Evolutionary conservation across 2,888 invertebrate genomes (phyloP).

Genomic region (Gari tellinella): DNA sequence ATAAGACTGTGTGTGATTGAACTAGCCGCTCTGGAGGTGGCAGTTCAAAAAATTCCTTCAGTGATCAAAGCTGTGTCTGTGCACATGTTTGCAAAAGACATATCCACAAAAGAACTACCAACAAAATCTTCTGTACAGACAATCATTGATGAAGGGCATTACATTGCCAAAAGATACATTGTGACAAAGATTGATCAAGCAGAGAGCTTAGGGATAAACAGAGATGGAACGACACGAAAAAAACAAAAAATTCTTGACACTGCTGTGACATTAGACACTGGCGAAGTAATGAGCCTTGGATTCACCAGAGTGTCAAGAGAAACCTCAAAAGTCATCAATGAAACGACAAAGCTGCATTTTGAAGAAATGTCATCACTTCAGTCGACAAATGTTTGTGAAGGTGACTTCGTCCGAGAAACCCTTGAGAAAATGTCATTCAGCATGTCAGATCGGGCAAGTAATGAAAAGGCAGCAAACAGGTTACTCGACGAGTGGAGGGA

Average conservation of each 20-base stretch:
- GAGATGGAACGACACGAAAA: slow-evolving; percentile 35
- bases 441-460: no score
- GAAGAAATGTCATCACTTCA: no score
- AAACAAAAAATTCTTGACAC: slow-evolving; percentile 50
- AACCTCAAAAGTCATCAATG: no score
- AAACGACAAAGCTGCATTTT: no score
- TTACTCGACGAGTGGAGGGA: no score
- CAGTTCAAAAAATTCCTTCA: slow-evolving; percentile 30
- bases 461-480: no score
- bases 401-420: no score
- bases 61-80: slow-evolving; percentile 21
- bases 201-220: slow-evolving; percentile 23
- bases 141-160: slow-evolving; percentile 45
- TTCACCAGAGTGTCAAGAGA: no score
- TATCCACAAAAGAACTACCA: slow-evolving; percentile 25
- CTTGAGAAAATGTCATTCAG: no score
- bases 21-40: slow-evolving; percentile 41
- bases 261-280: slow-evolving; percentile 19
- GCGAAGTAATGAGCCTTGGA: slow-evolving; percentile 9
- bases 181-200: slow-evolving; percentile 6
- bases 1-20: slow-evolving; percentile 43
- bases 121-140: slow-evolving; percentile 18
- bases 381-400: no score
- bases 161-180: slow-evolving; percentile 35
- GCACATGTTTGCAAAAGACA: slow-evolving; percentile 24